Base-by-base conservation (phyloP, 2,797 vertebrate species). In the Fratercula arctica region DNA sequence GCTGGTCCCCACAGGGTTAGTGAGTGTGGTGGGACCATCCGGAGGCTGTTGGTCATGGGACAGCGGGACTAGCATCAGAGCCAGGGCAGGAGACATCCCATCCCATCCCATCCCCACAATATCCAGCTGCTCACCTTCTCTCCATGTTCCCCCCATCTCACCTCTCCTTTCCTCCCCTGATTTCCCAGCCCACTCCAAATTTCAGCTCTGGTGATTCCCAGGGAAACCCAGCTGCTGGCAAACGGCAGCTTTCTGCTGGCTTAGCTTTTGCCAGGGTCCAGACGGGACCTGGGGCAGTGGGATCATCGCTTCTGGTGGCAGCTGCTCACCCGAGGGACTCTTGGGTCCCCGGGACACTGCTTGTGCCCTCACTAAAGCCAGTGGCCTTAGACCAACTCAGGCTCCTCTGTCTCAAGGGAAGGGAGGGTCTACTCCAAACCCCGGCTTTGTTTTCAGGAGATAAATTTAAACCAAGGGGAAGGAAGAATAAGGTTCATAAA, bases 401-500 rank as follows among this genome's bases (percentile, higher is more conserved):
- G 41, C 66, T 90, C 19, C 39, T 82, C 59, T 1, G 0, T 67
- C 78, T 74, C 39, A 12, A 6, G 82, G 72, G 87, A 79, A 91
- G 85, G 68, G 81, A 87, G 46, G 73, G 48, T 72, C 91, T 89
- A 46, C 87, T 77, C 48, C 63, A 85, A 91, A 70, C 35, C 53
- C 72, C 0, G 4, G 48, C 85, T 95, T 94, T 95, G 93, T 93
- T 94, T 95, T 91, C 87, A 0, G 7, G 74, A 91, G 87, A 96
- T 91, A 96, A 87, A 96, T 96, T 91, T 91, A 94, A 95, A 94
- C 35, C 16, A 35, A 95, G 68, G n/a, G 85, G 76, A 93, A 94
- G 93, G 87, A 95, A 94, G 93, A 95, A 90, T 61, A 72, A 90
- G 73, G 56, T 86, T 77, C 94, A 95, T 95, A 94, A 95, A 95